phyloP scores from a whole-genome alignment of 2,888 invertebrate species.

The Scotopteryx bipunctaria region DNA sequence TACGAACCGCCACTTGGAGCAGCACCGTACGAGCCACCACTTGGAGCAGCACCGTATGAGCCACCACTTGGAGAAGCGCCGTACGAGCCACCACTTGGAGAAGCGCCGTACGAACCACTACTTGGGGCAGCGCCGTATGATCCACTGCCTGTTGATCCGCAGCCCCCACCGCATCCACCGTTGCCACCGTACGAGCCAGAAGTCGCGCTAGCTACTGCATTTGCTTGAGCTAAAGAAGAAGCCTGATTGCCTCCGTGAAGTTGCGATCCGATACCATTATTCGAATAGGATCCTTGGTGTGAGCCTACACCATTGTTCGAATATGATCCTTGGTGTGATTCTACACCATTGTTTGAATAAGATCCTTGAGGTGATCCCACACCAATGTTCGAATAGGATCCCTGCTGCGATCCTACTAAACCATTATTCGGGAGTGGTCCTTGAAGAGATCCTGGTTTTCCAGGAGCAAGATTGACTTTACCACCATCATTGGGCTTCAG shows the following conservation, averaged over 20 bases:
- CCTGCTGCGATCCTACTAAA: slow-evolving; percentile 9
- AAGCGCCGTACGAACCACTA: slow-evolving; percentile 17
- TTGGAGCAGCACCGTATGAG: slow-evolving; percentile 20
- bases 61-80: too few relatives aligned
- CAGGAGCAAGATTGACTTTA: slow-evolving; percentile 40
- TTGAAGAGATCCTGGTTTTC: slow-evolving; percentile 28
- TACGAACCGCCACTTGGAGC: slow-evolving; percentile 14
- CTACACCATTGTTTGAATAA: slow-evolving; percentile 16
- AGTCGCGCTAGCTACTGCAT: slow-evolving; percentile 47
- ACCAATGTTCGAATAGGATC: slow-evolving; percentile 11
- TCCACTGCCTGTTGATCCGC: slow-evolving; percentile 33
- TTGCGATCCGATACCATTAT: slow-evolving; percentile 8
- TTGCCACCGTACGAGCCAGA: slow-evolving; percentile 39
- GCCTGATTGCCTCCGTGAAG: background rate
- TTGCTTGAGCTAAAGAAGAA: slow-evolving; percentile 42
- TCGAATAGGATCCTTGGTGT: slow-evolving; percentile 18
- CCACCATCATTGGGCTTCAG: slow-evolving; percentile 64
- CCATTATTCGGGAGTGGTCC: slow-evolving; percentile 24
- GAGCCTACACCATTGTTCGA: slow-evolving; percentile 14
- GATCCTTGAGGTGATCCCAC: slow-evolving; percentile 4
- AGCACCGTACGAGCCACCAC: slow-evolving; percentile 15
- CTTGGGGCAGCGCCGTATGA: slow-evolving; percentile 6
- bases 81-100: background rate
- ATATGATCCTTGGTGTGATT: slow-evolving; percentile 25
- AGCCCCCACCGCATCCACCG: slow-evolving; percentile 14